Evolutionary conservation across 2,888 invertebrate species (phyloP).

Genomic region (Antheraea assamensis): DNA sequence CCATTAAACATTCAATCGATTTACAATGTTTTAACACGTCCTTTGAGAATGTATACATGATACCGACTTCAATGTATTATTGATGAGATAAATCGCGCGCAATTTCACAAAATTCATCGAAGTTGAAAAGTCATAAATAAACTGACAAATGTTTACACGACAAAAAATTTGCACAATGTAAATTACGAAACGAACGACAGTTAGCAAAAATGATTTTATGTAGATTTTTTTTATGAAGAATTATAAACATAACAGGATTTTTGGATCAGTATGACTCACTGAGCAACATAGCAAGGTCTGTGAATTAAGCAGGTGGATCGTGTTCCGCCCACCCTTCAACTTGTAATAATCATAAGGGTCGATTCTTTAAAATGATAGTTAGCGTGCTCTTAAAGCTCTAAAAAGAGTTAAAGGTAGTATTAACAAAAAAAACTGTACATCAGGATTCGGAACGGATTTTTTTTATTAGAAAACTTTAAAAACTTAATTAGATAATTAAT

Average conservation of each 20-base stretch:
- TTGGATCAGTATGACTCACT: conserved; percentile 34
- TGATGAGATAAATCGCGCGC: not conserved
- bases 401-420: not conserved
- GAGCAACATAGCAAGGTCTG: conserved; percentile 25
- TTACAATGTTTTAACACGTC: conserved; percentile 17
- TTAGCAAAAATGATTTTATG: not conserved
- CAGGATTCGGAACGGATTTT: not conserved
- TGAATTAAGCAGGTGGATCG: conserved; percentile 40
- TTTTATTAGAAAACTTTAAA: not conserved
- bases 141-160: not conserved
- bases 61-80: not conserved
- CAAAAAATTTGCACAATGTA: not conserved
- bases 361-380: conserved; percentile 45
- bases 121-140: not conserved
- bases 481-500: not conserved
- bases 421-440: not conserved
- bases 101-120: not conserved
- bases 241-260: not conserved
- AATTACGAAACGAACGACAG: not conserved
- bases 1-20: conserved; percentile 31
- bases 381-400: conserved; percentile 26
- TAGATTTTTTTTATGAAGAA: not conserved
- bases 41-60: conserved; percentile 23
- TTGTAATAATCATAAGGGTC: conserved; percentile 59
- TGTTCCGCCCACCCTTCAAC: conserved; percentile 46